Evolutionary conservation across 2,888 invertebrate species (phyloP).

Genomic region (Chelonus formosanus): DNA sequence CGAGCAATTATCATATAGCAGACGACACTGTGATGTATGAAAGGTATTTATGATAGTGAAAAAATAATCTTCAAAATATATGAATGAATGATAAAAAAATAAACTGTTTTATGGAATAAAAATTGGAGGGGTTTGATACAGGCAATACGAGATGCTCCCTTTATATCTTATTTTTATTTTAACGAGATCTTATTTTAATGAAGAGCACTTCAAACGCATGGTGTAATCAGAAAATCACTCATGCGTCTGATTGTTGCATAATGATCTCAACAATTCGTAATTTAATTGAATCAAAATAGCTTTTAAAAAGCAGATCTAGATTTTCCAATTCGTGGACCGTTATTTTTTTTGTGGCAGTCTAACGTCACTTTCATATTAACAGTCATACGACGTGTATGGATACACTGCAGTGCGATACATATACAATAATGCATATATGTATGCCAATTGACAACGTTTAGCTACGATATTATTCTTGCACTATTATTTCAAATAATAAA

Average conservation of each 20-base stretch:
- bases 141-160: slow-evolving; percentile 1
- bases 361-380: slow-evolving; percentile 17
- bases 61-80: not conserved
- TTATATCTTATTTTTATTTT: not conserved
- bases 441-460: slow-evolving; percentile 38
- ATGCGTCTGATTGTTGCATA: slow-evolving; percentile 10
- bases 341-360: slow-evolving; percentile 23
- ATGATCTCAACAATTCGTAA: slow-evolving; percentile 31
- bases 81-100: not conserved
- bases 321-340: not conserved
- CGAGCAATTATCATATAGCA: slow-evolving; percentile 21
- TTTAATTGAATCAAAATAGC: not conserved
- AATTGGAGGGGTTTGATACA: not conserved
- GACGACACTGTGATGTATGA: slow-evolving; percentile 16
- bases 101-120: not conserved
- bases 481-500: slow-evolving; percentile 47
- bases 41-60: not conserved
- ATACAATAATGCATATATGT: slow-evolving; percentile 37
- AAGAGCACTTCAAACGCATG: not conserved
- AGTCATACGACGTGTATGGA: slow-evolving; percentile 32
- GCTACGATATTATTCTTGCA: slow-evolving; percentile 29
- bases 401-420: slow-evolving; percentile 39
- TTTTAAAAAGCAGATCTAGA: not conserved
- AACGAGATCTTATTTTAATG: not conserved
- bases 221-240: slow-evolving; percentile 1